Evolutionary conservation across 2,888 invertebrate species (phyloP).

Genomic region (Xanthorhoe spadicearia): DNA sequence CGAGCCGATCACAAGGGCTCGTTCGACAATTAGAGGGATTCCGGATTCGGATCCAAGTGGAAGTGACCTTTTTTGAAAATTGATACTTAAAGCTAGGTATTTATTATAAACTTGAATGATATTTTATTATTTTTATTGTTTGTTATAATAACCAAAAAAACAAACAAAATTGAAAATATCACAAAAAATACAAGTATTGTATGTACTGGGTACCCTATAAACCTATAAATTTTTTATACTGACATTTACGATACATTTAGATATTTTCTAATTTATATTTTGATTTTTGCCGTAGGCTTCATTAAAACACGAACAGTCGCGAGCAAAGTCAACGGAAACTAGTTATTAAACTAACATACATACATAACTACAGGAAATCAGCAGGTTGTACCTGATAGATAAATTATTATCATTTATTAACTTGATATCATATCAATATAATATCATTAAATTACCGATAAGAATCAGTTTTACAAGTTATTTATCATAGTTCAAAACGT

Average conservation of each 20-base stretch:
- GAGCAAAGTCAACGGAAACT: background rate
- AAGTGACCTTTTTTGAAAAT: slow-evolving; percentile 33
- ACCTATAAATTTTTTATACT: too few relatives aligned
- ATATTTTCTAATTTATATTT: too few relatives aligned
- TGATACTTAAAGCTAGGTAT: background rate
- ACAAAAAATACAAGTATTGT: too few relatives aligned
- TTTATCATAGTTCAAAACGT: slow-evolving; percentile 1
- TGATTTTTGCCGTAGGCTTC: too few relatives aligned
- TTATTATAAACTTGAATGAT: too few relatives aligned
- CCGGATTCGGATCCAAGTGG: slow-evolving; percentile 57
- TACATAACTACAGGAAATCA: background rate
- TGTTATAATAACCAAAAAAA: too few relatives aligned
- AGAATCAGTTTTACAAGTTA: background rate
- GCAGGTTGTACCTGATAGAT: background rate
- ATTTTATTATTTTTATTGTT: too few relatives aligned
- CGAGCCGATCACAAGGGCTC: slow-evolving; percentile 58
- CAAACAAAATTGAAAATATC: too few relatives aligned
- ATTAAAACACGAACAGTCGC: background rate
- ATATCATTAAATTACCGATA: background rate
- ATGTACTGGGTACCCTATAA: too few relatives aligned
- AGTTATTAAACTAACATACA: background rate
- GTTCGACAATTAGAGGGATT: slow-evolving; percentile 41
- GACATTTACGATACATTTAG: too few relatives aligned
- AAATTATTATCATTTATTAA: background rate
- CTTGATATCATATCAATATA: background rate